Conservation (phyloP, 1,140 invertebrate genomes). For the Drosophila neocordata region DNA sequence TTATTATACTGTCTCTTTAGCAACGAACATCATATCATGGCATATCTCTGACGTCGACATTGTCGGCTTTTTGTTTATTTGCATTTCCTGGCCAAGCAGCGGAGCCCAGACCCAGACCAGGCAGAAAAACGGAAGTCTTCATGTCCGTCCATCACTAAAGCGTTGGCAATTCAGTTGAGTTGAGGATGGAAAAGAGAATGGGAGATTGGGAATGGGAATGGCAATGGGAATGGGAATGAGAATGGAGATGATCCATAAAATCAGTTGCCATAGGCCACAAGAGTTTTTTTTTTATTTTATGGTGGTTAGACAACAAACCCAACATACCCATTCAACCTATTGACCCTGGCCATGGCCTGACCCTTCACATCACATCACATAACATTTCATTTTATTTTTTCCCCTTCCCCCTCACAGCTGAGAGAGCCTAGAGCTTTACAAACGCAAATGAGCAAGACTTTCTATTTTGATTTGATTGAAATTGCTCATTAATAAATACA, state of each 20-base stretch:
- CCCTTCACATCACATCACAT: constrained; percentile 8
- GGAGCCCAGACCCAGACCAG: background rate
- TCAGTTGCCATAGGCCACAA: constrained; percentile 46
- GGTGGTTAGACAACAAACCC: constrained; percentile 10
- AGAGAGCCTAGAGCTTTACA: constrained; percentile 30
- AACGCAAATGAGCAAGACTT: constrained; percentile 36
- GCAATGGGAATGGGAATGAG: background rate
- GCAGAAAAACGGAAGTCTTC: constrained; percentile 62
- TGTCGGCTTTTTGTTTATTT: constrained; percentile 70
- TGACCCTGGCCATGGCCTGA: background rate
- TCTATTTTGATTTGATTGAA: constrained; percentile 3
- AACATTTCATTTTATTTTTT: background rate
- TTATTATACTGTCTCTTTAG: background rate
- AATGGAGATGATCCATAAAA: constrained; percentile 42
- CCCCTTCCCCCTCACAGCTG: no score
- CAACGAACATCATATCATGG: background rate
- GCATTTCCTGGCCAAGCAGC: constrained; percentile 64
- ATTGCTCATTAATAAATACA: constrained; percentile 4
- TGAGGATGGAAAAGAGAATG: background rate
- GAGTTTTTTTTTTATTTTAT: constrained; percentile 45
- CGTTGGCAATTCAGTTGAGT: background rate
- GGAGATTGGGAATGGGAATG: background rate
- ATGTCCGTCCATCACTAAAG: constrained; percentile 53
- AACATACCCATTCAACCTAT: constrained; percentile 8
- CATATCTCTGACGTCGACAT: constrained; percentile 28